A percentile compares a stretch with the other conserved stretches of the same genome.
Conservation (phyloP, 2,797 vertebrate genomes). For the Lerista edwardsae region DNA sequence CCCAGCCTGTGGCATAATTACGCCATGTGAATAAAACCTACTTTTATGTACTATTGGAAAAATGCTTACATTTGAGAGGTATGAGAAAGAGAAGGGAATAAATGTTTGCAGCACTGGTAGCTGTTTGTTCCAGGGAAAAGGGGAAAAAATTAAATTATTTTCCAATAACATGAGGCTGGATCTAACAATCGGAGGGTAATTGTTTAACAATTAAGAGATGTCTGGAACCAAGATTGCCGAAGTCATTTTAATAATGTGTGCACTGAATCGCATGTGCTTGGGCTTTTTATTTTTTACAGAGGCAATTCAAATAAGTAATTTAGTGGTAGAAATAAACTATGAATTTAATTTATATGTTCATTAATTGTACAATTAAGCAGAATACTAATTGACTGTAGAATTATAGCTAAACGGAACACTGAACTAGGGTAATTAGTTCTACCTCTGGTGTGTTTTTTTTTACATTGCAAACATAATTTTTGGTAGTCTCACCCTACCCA, state of each 20-base stretch:
- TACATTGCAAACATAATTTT: conserved; percentile 55
- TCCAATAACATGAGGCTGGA: conserved; percentile 32
- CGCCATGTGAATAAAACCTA: background rate
- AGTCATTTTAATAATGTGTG: conserved; percentile 57
- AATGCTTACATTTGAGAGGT: background rate
- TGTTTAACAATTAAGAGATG: conserved; percentile 56
- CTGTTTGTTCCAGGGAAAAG: conserved; percentile 34
- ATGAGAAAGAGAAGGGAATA: background rate
- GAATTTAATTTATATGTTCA: conserved; percentile 72
- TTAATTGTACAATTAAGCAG: conserved; percentile 73
- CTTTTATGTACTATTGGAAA: background rate
- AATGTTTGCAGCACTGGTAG: conserved; percentile 18
- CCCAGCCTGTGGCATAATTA: too few relatives aligned
- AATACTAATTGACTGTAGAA: conserved; percentile 66
- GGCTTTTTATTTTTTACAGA: conserved; percentile 39
- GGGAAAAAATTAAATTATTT: conserved; percentile 33
- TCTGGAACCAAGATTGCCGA: conserved; percentile 30
- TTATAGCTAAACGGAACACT: conserved; percentile 62
- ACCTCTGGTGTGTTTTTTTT: conserved; percentile 15
- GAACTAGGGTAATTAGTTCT: conserved; percentile 64
- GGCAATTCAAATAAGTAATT: conserved; percentile 69
- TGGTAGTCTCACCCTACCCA: conserved; percentile 47
- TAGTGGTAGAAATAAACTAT: conserved; percentile 64
- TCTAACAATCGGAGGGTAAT: conserved; percentile 37
- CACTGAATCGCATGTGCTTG: conserved; percentile 38